These are phyloP conservation scores for Scylla paramamosain DNA, from an alignment of 1,140 invertebrate species.

Conservation along the genomic window DNA sequence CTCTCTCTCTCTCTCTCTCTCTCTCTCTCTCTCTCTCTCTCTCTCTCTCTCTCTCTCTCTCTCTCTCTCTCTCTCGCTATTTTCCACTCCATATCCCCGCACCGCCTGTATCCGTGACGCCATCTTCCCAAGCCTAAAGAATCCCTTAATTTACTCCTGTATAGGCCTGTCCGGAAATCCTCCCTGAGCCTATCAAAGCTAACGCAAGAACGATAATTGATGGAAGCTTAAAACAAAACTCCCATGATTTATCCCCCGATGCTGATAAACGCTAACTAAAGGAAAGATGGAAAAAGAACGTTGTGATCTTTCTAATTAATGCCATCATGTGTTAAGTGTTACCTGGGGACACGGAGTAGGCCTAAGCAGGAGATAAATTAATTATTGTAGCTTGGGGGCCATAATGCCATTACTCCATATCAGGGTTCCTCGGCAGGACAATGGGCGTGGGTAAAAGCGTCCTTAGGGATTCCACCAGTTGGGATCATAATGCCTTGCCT, in stretches of 20 bases:
- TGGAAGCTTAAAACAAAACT: not conserved
- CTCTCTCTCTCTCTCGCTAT: not conserved
- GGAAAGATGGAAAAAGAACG: not conserved
- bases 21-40: not conserved
- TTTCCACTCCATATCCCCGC: not conserved
- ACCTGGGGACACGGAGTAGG: not conserved
- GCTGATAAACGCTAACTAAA: too few species aligned
- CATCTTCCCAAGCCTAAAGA: too few species aligned
- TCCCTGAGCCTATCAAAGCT: not conserved
- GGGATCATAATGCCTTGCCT: not conserved
- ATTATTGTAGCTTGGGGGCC: not conserved
- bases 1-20: slow-evolving; percentile 1
- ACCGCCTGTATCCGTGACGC: too few species aligned
- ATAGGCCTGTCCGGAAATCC: not conserved
- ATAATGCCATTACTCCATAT: not conserved
- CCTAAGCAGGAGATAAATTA: not conserved
- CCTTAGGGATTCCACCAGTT: not conserved
- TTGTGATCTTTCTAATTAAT: not conserved
- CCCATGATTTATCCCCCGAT: too few species aligned
- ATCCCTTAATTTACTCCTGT: not conserved
- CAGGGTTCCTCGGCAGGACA: not conserved
- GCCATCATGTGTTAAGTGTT: not conserved
- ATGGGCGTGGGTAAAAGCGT: not conserved
- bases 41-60: not conserved
- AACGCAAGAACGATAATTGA: not conserved